A percentile compares a stretch with the other conserved stretches of the same genome.
phyloP scores from a whole-genome alignment of 2,888 invertebrate genomes.

The Lottia scabra region DNA sequence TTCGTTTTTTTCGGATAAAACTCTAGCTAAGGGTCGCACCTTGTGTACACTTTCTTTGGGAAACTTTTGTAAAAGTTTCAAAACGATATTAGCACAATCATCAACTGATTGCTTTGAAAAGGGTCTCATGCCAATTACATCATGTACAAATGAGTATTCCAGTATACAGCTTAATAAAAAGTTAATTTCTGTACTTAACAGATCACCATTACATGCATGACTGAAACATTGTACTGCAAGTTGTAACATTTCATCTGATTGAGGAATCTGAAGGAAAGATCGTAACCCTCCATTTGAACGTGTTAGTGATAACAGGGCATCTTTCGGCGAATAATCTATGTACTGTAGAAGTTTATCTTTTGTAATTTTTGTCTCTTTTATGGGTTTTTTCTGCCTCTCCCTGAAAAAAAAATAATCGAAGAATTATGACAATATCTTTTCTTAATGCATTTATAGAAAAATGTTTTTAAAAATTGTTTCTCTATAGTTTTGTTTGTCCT shows the following conservation, averaged over 20 bases:
- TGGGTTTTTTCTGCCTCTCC: no score
- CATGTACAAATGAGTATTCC: slow-evolving; percentile 5
- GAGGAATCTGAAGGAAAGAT: not conserved
- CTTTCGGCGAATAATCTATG: not conserved
- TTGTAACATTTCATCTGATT: not conserved
- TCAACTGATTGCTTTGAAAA: not conserved
- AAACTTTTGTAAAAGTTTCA: not conserved
- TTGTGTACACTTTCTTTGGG: not conserved
- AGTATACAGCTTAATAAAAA: slow-evolving; percentile 1
- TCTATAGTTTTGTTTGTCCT: no score
- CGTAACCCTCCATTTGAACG: not conserved
- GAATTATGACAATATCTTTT: no score
- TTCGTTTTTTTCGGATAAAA: no score
- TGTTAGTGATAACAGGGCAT: not conserved
- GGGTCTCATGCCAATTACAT: not conserved
- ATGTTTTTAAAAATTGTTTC: no score
- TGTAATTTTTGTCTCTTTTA: not conserved
- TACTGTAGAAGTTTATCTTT: not conserved
- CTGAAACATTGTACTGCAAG: slow-evolving; percentile 15
- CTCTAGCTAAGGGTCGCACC: not conserved
- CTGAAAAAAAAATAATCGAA: no score
- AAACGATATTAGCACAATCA: not conserved
- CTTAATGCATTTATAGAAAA: no score
- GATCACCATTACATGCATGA: slow-evolving; percentile 14
- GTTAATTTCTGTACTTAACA: slow-evolving; percentile 3